Percentiles rank a stretch among this genome's conserved stretches.
phyloP scores from a whole-genome alignment of 2,888 invertebrate genomes.

The Anticlea derivata region DNA sequence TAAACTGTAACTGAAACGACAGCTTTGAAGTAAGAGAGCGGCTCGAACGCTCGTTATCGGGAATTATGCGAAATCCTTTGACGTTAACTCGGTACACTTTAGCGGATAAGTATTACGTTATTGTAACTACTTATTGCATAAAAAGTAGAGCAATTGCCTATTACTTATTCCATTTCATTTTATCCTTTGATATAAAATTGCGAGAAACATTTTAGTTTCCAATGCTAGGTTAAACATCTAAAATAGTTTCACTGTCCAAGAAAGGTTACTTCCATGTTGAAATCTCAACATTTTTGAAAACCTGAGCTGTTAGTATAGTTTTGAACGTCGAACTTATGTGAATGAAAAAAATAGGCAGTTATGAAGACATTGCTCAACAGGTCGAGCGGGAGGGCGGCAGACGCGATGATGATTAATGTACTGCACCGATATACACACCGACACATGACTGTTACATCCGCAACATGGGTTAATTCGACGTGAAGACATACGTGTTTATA shows the following conservation, averaged over 20 bases:
- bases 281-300: no score
- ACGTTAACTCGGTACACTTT: slow-evolving; percentile 50
- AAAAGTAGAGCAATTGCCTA: slow-evolving; percentile 9
- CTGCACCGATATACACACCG: slow-evolving; percentile 8
- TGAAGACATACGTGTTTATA: slow-evolving; percentile 24
- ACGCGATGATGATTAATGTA: slow-evolving; percentile 32
- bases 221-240: neutral
- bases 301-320: no score
- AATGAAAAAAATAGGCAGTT: slow-evolving; percentile 5
- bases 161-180: slow-evolving; percentile 16
- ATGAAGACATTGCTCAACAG: slow-evolving; percentile 25
- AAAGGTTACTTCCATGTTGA: no score
- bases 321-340: neutral
- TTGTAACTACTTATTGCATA: slow-evolving; percentile 33
- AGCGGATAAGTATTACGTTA: slow-evolving; percentile 36
- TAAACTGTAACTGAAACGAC: slow-evolving; percentile 81
- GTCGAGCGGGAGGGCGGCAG: slow-evolving; percentile 20
- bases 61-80: slow-evolving; percentile 81
- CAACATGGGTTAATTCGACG: slow-evolving; percentile 19
- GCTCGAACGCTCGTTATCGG: slow-evolving; percentile 78
- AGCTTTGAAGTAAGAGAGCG: slow-evolving; percentile 79
- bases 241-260: no score
- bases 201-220: neutral
- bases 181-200: neutral
- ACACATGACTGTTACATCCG: slow-evolving; percentile 22